Evolutionary conservation across 2,113 vertebrate species (phyloP), one percentile per base, ranked within the genome.

Genomic region (Grus americana): DNA sequence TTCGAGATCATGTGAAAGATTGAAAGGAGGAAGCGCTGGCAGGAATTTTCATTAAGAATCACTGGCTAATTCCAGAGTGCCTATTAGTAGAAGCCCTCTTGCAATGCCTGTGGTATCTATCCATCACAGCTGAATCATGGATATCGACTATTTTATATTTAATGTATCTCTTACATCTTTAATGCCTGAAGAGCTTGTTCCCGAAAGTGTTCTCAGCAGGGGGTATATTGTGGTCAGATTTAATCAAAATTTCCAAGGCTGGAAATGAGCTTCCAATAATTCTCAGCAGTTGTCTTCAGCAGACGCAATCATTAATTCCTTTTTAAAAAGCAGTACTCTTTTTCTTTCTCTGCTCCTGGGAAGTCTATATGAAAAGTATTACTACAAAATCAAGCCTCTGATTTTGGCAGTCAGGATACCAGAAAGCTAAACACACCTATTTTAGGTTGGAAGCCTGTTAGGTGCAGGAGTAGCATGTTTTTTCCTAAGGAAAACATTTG

Each of bases 91-190:
- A 47, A 79, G 73, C 49, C 65, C 79, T 80, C 58, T 22, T 21
- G n/a, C 88, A 58, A 15, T 40, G 82, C 93, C 91, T 26, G 79
- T 50, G 91, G 42, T 92, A 58, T 50, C 81, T 14, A 87, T 86
- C 85, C 79, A 76, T 96, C 94, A 82, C 87, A 68, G 74, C 73
- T n/a, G 44, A 76, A 61, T 4, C 74, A 29, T 19, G 54, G 30
- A 2, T 62, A 96, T 95, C 12, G 87, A 93, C 83, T 76, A 7
- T 29, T 94, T 92, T 42, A 17, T 61, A 54, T 94, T 96, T 90
- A 76, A 96, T 93, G 81, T 71, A 61, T 21, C 92, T 96, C 82
- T 76, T 96, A 42, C 90, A 95, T 93, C 90, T 94, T 96, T 96
- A 96, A 95, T 95, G 90, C 11, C 74, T 44, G 75, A 66, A 75